phyloP scores from a whole-genome alignment of 2,888 invertebrate species.

The Aelia acuminata region DNA sequence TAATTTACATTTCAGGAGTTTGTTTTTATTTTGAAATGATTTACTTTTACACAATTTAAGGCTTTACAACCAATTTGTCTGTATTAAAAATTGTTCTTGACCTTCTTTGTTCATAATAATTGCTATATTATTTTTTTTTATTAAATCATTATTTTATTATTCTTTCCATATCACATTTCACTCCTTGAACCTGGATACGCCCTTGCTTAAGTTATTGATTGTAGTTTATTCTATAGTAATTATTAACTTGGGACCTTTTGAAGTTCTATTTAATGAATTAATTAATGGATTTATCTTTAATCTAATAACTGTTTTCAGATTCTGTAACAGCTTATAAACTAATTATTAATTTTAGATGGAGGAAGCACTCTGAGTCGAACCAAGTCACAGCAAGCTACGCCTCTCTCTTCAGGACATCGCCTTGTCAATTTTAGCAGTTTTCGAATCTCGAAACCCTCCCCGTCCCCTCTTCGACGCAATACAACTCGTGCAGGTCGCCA shows the following conservation, averaged over 20 bases:
- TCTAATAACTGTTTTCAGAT: not conserved
- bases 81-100: too few species aligned
- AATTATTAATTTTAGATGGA: slow-evolving; percentile 68
- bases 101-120: too few species aligned
- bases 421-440: slow-evolving; percentile 67
- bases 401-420: slow-evolving; percentile 65
- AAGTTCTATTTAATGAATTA: not conserved
- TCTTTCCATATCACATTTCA: too few species aligned
- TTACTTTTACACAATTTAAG: too few species aligned
- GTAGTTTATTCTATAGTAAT: not conserved
- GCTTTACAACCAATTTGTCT: too few species aligned
- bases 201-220: not conserved
- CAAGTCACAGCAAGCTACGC: slow-evolving; percentile 68
- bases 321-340: not conserved
- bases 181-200: too few species aligned
- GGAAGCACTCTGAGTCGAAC: slow-evolving; percentile 71
- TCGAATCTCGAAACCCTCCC: slow-evolving; percentile 66
- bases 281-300: not conserved
- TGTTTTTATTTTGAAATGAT: too few species aligned
- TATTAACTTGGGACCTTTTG: not conserved
- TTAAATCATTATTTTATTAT: too few species aligned
- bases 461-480: slow-evolving; percentile 66
- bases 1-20: too few species aligned
- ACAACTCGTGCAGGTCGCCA: slow-evolving; percentile 64
- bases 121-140: too few species aligned